Base-by-base conservation (phyloP, 2,888 invertebrate species). In the Trisateles emortualis region DNA sequence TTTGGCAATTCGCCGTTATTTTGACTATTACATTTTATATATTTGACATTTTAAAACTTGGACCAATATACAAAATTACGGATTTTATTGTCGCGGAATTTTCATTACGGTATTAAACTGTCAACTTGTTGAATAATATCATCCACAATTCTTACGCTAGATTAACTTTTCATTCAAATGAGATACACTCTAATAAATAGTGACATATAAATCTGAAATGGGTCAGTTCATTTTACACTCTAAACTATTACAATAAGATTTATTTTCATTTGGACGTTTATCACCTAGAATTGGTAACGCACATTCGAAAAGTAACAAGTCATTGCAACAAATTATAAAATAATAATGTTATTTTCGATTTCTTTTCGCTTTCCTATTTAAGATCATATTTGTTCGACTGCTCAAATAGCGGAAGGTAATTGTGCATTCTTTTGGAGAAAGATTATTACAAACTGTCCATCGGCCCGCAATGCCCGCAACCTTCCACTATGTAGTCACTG, bases 281-380 rank as follows among this genome's bases (percentile, higher is more conserved):
- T 13, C 8, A 6, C 10, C 13, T n/a, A 9, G 50, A 62, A 68
- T 68, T 68, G 62, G 51, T 61, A 48, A 54, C 45, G 47, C 51
- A 52, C 55, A 66, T 58, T 39, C 67, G 59, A 75, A 65, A 71
- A 77, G 60, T 56, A 66, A 52, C 72, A 67, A 74, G 78, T 82
- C 83, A 81, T 78, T 59, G 72, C 49, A 58, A 71, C 72, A 81
- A 81, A 81, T 82, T 79, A 79, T 72, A 75, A 75, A 63, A 75
- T 72, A 76, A 74, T 78, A 71, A 73, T 68, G 63, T 57, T 54
- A 62, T 77, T 81, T 78, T 78, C 81, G 72, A 74, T 83, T 81
- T 80, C 78, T 71, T 76, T 74, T 74, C 68, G 70, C 79, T 84
- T 82, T 83, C 77, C 76, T 78, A 75, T 77, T 80, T 78, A 60